Base-by-base conservation (phyloP, 2,888 invertebrate species). In the Acleris emargana region DNA sequence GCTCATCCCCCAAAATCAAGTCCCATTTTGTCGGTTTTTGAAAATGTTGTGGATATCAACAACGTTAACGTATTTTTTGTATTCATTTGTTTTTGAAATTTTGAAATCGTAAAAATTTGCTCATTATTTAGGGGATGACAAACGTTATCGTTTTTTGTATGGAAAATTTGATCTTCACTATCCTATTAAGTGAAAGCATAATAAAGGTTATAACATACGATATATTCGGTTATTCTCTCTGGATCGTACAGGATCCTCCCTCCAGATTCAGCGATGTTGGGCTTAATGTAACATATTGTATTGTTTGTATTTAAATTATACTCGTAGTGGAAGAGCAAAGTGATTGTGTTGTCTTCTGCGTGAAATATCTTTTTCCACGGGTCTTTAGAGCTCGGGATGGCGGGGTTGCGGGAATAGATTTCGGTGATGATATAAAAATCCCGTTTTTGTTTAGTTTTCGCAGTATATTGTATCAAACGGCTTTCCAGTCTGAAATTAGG, bases 181-280 rank as follows among this genome's bases (percentile, higher is more conserved):
- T 25, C 25, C 25, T 25, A 6, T 25, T 32, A 32, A 32, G 9
- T 7, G 7, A 7, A 28, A 9, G 32, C 32, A 3, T 42, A 25
- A 58, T 13, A 28, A 51, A 16, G 42, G 42, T 16, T 17, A 13
- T 43, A 64, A 84, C 84, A 84, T 80, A 95, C 96, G 75, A 94
- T 94, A 75, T 96, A 96, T 43, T 94, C 94, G 20, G 93, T 90
- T 0, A 95, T 95, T 69, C 95, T 92, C 4, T 94, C 93, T 1
- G 95, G 94, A 77, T 94, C 93, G 71, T 94, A 96, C 47, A 91
- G 80, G 11, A 96, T 89, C 72, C 94, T 94, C 5, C 95, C 94
- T 0, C 95, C 96, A 73, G 95, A 94, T 75, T 97, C 96, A 0
- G 95, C 94, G 61, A 94, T 83, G 5, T 95, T 94, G 0, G 97